Evolutionary conservation across 2,797 vertebrate species (phyloP).

Genomic region (Scleropages formosus): DNA sequence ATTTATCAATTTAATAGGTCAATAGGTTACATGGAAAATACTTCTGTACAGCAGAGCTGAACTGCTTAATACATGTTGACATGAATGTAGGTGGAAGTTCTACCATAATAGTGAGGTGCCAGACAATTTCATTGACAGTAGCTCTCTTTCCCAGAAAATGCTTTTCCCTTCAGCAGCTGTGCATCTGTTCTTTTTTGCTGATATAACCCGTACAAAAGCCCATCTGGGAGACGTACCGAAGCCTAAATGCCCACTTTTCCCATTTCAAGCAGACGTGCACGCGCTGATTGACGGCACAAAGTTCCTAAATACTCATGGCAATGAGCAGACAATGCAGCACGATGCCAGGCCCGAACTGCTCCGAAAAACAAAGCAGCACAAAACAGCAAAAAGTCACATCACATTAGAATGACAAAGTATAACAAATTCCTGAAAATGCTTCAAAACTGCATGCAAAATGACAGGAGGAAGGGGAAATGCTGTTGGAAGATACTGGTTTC

Average conservation of each 20-base stretch:
- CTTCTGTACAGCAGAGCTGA: not conserved
- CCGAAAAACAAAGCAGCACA: not conserved
- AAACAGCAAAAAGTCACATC: not conserved
- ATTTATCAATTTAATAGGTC: not conserved
- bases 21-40: not conserved
- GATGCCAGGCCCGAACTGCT: not conserved
- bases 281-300: not conserved
- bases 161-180: conserved; percentile 25
- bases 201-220: conserved; percentile 33
- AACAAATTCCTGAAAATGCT: not conserved
- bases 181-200: conserved; percentile 31
- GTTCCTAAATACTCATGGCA: conserved; percentile 3
- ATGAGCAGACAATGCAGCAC: not conserved
- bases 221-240: conserved; percentile 29
- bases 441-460: too few relatives aligned
- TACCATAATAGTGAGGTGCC: not conserved
- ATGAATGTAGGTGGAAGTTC: not conserved
- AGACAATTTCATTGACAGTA: not conserved
- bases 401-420: not conserved
- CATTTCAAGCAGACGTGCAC: conserved; percentile 1
- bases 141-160: conserved; percentile 14
- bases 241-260: conserved; percentile 24
- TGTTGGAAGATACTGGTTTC: too few relatives aligned
- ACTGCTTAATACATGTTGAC: not conserved
- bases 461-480: too few relatives aligned